Base-by-base conservation (phyloP, 1,140 invertebrate species). In the Calliopsis andreniformis region DNA sequence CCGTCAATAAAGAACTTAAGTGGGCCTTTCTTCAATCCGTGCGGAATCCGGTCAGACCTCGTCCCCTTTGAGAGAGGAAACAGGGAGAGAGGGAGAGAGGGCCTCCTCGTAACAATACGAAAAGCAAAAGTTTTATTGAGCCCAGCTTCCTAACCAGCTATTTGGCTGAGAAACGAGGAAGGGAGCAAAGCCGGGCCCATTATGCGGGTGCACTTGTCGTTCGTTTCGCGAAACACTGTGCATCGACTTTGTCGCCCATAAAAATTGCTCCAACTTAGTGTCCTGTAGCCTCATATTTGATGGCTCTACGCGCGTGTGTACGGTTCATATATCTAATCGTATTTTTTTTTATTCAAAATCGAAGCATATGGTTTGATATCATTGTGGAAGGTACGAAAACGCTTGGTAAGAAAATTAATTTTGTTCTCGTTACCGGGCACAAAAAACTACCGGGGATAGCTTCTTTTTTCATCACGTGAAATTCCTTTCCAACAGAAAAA, bases 151-250 rank as follows among this genome's bases (percentile, higher is more conserved):
- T 28, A 58, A 14, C 43, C 76, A 32, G 66, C 35, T 42, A 39
- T 23, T 35, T 66, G 43, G 18, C 18, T 3, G 12, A 39, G 30
- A 49, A 42, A 73, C 7, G 49, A 45, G 39, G 49, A 72, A 64
- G 59, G 25, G 49, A 47, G 39, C 30, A 58, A 64, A 78, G 73
- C 76, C 69, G 51, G n/a, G 59, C 58, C 45, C 49, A 78, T 64
- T 78, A 78, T 63, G 69, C 43, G 76, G 76, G 69, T 72, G 76
- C 76, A 78, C 76, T 78, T 78, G 76, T 78, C 69, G 76, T 72
- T 8, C 69, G 42, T 76, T 69, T 66, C 64, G 32, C 73, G 64
- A 69, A 76, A 23, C 64, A 55, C 55, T 76, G 69, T 76, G 73
- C 55, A 76, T 76, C 73, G 71, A n/a, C 49, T 61, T 64, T 55